phyloP scores from a whole-genome alignment of 1,140 invertebrate genomes.

The Drosophila bipectinata region DNA sequence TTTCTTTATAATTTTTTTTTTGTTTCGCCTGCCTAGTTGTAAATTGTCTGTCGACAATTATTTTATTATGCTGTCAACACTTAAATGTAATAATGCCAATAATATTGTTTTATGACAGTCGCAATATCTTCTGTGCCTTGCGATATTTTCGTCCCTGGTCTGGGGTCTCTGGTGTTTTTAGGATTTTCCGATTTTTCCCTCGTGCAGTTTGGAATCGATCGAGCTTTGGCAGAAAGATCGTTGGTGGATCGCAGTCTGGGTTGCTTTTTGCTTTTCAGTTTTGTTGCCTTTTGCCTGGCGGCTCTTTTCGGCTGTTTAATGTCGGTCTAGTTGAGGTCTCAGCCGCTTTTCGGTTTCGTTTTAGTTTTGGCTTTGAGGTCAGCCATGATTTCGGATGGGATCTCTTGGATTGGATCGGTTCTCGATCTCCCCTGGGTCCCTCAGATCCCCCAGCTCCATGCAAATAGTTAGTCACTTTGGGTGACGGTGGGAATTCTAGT shows the following conservation, averaged over 20 bases:
- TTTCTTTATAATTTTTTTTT: slow-evolving; percentile 19
- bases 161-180: slow-evolving; percentile 27
- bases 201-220: slow-evolving; percentile 69
- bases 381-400: slow-evolving; percentile 63
- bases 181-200: slow-evolving; percentile 26
- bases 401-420: slow-evolving; percentile 23
- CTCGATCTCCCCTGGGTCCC: background rate
- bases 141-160: slow-evolving; percentile 50
- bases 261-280: slow-evolving; percentile 33
- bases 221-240: slow-evolving; percentile 47
- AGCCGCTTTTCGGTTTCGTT: slow-evolving; percentile 49
- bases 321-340: slow-evolving; percentile 53
- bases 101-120: slow-evolving; percentile 84
- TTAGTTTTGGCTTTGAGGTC: slow-evolving; percentile 66
- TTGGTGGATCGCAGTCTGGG: slow-evolving; percentile 54
- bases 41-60: slow-evolving; percentile 83
- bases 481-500: slow-evolving; percentile 71
- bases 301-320: slow-evolving; percentile 47
- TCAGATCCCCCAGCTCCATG: slow-evolving; percentile 17
- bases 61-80: slow-evolving; percentile 84
- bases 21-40: slow-evolving; percentile 35
- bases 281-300: slow-evolving; percentile 28
- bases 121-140: slow-evolving; percentile 68
- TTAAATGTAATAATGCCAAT: slow-evolving; percentile 84
- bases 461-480: slow-evolving; percentile 53